phyloP scores from a whole-genome alignment of 2,888 invertebrate genomes.

The Pyrochroa serraticornis region DNA sequence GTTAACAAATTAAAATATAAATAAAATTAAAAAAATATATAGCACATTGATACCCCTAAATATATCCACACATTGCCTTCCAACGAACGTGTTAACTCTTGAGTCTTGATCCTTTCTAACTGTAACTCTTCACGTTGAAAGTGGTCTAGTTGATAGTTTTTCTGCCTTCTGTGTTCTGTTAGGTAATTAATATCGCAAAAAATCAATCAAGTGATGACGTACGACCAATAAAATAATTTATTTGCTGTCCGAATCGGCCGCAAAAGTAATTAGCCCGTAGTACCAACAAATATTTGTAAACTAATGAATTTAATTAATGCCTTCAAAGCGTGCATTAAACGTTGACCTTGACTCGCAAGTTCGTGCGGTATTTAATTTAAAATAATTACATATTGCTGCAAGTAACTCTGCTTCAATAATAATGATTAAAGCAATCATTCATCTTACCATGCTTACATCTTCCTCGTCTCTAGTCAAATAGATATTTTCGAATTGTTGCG shows the following conservation, averaged over 20 bases:
- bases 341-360: slow-evolving; percentile 20
- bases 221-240: too few relatives aligned
- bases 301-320: slow-evolving; percentile 26
- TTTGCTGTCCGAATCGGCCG: too few relatives aligned
- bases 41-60: too few relatives aligned
- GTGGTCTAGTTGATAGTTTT: neutral
- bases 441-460: slow-evolving; percentile 10
- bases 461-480: too few relatives aligned
- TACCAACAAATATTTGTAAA: slow-evolving; percentile 22
- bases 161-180: neutral
- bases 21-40: slow-evolving; percentile 7
- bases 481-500: too few relatives aligned
- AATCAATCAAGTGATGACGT: too few relatives aligned
- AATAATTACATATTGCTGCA: slow-evolving; percentile 25
- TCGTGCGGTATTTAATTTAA: slow-evolving; percentile 24
- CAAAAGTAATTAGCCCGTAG: neutral
- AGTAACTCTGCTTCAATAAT: slow-evolving; percentile 22
- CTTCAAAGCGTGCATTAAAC: slow-evolving; percentile 6
- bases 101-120: too few relatives aligned
- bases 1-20: slow-evolving; percentile 14
- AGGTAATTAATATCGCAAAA: slow-evolving; percentile 6
- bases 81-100: too few relatives aligned
- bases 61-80: too few relatives aligned
- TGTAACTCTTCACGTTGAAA: neutral
- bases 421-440: slow-evolving; percentile 28